Base-by-base conservation (phyloP, 2,113 vertebrate species). In the Solea solea region DNA sequence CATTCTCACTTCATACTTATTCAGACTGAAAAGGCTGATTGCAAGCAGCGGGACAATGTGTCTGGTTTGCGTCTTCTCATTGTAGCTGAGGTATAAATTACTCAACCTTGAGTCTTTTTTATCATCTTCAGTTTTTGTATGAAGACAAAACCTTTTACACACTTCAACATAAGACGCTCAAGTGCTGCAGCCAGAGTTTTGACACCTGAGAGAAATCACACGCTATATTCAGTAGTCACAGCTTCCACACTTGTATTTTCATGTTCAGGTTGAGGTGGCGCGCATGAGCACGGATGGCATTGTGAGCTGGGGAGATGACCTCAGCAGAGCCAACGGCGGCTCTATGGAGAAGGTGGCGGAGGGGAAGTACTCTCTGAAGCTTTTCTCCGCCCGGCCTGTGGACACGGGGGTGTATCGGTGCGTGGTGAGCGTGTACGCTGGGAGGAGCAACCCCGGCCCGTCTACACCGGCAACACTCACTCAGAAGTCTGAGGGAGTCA, bases 351-450 rank as follows among this genome's bases (percentile, higher is more conserved):
- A 95, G 75, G 89, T 94, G 77, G 86, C 85, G 0, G 93, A 93
- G 2, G 93, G 94, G 44, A 86, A 65, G 77, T 96, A 94, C 80
- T 88, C 93, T 8, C 92, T 97, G 9, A 91, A 95, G 45, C 88
- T 96, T 15, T 95, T 95, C 84, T 93, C 95, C 0, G 91, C 94
- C 54, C 93, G 88, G 57, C 95, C 95, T 0, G 77, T 81, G 0
- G 96, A 97, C 39, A 88, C 91, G 0, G 96, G 96, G 0, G 88
- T 91, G 10, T 97, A 97, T 66, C 92, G 90, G 16, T 97, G 96
- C 13, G 86, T 90, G 2, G 94, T 95, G 64, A 95, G 91, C 13
- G 93, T 95, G 21, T 95, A 94, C 0, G 92, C 94, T 3, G 94
- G 94, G 0, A 82, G 76, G 7, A 88, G 67, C 0, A 90, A 86